Conservation (phyloP, 2,797 vertebrate species). For the Anguilla marmorata region DNA sequence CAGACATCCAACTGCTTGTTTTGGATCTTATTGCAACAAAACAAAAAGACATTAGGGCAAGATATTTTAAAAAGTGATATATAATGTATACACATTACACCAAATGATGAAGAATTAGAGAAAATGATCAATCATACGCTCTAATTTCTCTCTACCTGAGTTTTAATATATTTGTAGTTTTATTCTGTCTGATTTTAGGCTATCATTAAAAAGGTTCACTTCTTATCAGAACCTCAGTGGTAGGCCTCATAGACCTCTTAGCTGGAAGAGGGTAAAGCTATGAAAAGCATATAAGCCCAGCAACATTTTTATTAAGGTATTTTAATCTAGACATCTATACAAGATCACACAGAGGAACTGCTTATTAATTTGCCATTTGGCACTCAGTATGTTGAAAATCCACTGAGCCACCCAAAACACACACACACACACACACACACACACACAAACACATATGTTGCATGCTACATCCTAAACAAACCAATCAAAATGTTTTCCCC, state of each 20-base stretch:
- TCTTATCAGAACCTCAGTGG: not conserved
- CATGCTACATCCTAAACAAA: not conserved
- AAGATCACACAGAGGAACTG: conserved; percentile 40
- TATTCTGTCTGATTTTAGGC: not conserved
- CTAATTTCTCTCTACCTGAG: not conserved
- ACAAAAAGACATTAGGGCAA: not conserved
- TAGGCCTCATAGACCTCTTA: not conserved
- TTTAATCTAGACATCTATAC: conserved; percentile 58
- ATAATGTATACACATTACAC: not conserved
- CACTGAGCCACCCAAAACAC: conserved; percentile 4
- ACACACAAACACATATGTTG: not conserved
- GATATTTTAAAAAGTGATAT: not conserved
- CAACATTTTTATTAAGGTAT: not conserved
- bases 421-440: conserved; percentile 11
- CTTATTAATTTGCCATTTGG: conserved; percentile 56
- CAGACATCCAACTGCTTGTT: not conserved
- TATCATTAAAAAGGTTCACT: not conserved
- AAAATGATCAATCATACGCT: not conserved
- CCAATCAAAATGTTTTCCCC: not conserved
- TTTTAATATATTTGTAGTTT: not conserved
- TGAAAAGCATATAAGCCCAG: not conserved
- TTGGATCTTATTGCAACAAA: not conserved
- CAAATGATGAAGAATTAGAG: not conserved
- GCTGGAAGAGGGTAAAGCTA: not conserved
- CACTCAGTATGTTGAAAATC: conserved; percentile 56